Percentiles rank a stretch among this genome's conserved stretches.
Conservation (phyloP, 2,797 vertebrate genomes). For the Rhabdomys pumilio region DNA sequence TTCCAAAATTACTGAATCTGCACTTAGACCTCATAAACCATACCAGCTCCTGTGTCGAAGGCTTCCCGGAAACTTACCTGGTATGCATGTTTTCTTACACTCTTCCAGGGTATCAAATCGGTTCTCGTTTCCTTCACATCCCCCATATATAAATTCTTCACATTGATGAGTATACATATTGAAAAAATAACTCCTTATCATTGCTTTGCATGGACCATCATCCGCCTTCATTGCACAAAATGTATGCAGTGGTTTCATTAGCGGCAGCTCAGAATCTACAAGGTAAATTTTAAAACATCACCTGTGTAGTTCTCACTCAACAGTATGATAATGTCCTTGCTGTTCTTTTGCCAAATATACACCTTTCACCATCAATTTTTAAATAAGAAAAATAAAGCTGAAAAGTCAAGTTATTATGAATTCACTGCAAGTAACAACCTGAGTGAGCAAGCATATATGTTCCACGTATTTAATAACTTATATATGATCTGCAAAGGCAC, state of each 20-base stretch:
- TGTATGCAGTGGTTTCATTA: slow-evolving; percentile 90
- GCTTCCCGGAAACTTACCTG: slow-evolving; percentile 89
- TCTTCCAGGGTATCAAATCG: slow-evolving; percentile 92
- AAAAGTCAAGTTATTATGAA: not conserved
- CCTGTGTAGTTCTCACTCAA: not conserved
- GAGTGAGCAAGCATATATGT: not conserved
- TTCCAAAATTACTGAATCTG: not conserved
- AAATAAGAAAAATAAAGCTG: not conserved
- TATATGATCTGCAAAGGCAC: not conserved
- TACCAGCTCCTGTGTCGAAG: too few species aligned
- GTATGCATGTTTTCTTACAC: slow-evolving; percentile 91
- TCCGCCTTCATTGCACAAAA: slow-evolving; percentile 93
- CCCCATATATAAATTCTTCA: slow-evolving; percentile 93
- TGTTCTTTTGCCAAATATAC: not conserved
- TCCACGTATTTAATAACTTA: not conserved
- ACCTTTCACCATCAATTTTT: not conserved
- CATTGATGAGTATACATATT: slow-evolving; percentile 90
- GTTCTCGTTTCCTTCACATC: slow-evolving; percentile 95
- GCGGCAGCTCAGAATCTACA: slow-evolving; percentile 80
- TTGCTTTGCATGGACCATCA: slow-evolving; percentile 93
- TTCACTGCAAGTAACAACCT: not conserved
- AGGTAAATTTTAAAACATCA: not conserved
- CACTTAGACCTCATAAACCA: not conserved
- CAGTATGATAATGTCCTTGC: not conserved
- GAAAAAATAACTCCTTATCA: slow-evolving; percentile 92